Conservation (phyloP, 2,113 vertebrate genomes). For the Tursiops truncatus region DNA sequence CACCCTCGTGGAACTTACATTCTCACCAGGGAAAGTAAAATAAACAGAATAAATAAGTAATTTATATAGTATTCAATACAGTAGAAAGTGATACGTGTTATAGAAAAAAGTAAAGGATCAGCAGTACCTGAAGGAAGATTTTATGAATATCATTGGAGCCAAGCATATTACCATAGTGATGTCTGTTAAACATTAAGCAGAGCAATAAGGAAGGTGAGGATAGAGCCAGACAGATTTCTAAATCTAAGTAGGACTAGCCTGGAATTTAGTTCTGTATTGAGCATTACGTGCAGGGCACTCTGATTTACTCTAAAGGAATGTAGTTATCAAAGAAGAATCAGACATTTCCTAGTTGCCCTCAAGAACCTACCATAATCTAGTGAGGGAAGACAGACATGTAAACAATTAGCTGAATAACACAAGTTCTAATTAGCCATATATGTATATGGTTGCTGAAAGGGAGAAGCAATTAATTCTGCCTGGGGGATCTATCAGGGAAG, state of each 20-base stretch:
- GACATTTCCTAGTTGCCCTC: neutral
- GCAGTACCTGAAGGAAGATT: neutral
- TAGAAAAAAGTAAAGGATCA: neutral
- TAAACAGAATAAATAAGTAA: neutral
- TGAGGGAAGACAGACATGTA: neutral
- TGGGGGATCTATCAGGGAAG: neutral
- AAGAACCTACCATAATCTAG: neutral
- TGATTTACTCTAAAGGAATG: neutral
- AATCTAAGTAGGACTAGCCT: neutral
- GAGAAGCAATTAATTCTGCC: constrained; percentile 19
- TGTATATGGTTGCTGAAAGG: neutral
- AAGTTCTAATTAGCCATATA: neutral
- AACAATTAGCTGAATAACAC: neutral
- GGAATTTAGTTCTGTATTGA: neutral
- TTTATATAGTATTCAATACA: neutral
- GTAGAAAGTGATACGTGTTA: neutral
- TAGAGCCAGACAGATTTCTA: neutral
- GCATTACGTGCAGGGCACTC: neutral
- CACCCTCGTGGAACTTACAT: neutral
- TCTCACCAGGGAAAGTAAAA: constrained; percentile 12
- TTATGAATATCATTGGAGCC: neutral
- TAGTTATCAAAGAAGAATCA: neutral
- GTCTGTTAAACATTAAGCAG: neutral
- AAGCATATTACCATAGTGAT: neutral
- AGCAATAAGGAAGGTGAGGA: neutral